Evolutionary conservation across 2,797 vertebrate genomes (phyloP), one percentile per base, ranked within the genome.

Genomic region (Gymnoscopelus microlampas): DNA sequence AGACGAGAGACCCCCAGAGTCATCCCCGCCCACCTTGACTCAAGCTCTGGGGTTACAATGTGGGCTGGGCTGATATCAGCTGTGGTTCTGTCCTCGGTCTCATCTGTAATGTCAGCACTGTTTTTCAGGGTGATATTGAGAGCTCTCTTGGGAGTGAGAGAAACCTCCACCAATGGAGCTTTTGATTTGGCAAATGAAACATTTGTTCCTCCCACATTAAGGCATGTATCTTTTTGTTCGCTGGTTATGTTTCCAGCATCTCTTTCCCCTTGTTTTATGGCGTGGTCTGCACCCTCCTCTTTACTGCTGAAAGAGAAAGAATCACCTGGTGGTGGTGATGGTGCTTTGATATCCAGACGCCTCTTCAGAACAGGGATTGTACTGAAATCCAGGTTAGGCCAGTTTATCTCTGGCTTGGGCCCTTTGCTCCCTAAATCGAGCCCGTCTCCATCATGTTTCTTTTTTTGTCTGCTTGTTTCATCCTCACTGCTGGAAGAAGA

Each of bases 1-100:
- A 88, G 88, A 58, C 78, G 88, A 2, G 89, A 91, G 5, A 81
- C 3, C 3, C 88, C 81, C 12, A 92, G 85, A 72, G 75, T 83
- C 82, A 90, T 88, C 1, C 58, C 76, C 9, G 83, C 77, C 90
- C 88, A 91, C 8, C 35, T 69, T 54, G 79, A 85, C 58, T 87
- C 61, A 48, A 88, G 82, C 44, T 90, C 87, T 75, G 81, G 44
- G 32, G 26, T 29, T 29, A 29, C 26, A 3, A 29, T 29, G 1
- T 29, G 26, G 26, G 1, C 26, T 0, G 35, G 9, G 58, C 19
- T 19, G 8, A 19, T 5, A 44, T 39, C 35, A 11, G 11, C 49
- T 47, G 19, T 12, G 13, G 19, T 23, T 14, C 59, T 29, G 13
- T 14, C n/a, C 15, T 51, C 39, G 2, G 7, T 7, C 39, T 44